A percentile compares a stretch with the other conserved stretches of the same genome.
Conservation (phyloP, 1,140 invertebrate species). For the Drosophila murphyi region DNA sequence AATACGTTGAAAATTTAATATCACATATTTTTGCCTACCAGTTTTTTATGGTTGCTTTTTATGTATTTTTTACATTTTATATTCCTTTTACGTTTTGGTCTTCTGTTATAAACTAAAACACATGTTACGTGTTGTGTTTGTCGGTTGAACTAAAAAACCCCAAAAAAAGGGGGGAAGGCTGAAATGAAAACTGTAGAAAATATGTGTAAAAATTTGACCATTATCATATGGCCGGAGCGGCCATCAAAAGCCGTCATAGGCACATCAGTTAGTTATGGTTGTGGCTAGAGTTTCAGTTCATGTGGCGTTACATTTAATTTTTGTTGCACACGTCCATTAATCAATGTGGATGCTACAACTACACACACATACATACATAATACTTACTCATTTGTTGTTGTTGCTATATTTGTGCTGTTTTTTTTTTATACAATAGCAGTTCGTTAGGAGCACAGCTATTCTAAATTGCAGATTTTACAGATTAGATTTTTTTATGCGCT, state of each 20-base stretch:
- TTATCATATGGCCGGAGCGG: constrained; percentile 46
- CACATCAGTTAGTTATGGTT: constrained; percentile 38
- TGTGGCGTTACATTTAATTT: constrained; percentile 55
- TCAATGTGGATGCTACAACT: constrained; percentile 32
- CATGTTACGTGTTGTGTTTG: constrained; percentile 53
- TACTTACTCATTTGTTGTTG: neutral
- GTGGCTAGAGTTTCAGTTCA: constrained; percentile 33
- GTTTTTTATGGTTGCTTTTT: constrained; percentile 33
- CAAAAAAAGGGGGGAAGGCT: neutral
- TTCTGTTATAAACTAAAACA: constrained; percentile 52
- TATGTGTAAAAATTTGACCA: constrained; percentile 45
- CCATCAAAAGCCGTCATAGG: constrained; percentile 36
- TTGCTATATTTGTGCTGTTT: neutral
- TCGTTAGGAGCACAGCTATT: constrained; percentile 34
- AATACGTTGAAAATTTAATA: constrained; percentile 20
- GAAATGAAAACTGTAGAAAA: constrained; percentile 23
- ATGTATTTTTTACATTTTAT: neutral
- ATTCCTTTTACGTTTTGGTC: constrained; percentile 6
- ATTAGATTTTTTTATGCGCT: constrained; percentile 18
- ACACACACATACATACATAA: neutral
- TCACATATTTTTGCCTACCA: constrained; percentile 24
- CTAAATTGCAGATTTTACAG: constrained; percentile 40
- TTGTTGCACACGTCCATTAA: constrained; percentile 42
- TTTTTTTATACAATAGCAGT: constrained; percentile 37
- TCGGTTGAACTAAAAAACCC: constrained; percentile 18